phyloP scores from a whole-genome alignment of 2,888 invertebrate species.

The Rapana venosa region DNA sequence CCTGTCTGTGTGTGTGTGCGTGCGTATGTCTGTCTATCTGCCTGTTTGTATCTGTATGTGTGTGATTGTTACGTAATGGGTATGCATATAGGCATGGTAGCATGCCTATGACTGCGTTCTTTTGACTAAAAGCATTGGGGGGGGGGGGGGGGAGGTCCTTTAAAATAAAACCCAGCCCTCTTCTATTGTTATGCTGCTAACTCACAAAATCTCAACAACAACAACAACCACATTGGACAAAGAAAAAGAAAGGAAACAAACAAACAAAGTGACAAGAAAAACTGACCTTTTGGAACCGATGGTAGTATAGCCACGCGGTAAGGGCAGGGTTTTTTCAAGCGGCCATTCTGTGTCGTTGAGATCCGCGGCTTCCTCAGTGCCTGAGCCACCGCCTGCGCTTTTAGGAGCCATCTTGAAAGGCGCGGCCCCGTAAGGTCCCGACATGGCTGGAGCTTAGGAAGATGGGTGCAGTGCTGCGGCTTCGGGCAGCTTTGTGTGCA shows the following conservation, averaged over 20 bases:
- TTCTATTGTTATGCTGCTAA: not conserved
- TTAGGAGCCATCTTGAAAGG: slow-evolving; percentile 8
- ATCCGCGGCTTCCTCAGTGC: not conserved
- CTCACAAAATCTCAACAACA: not conserved
- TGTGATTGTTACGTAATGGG: too few relatives aligned
- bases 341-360: slow-evolving; percentile 32
- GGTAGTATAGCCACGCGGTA: slow-evolving; percentile 3
- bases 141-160: too few relatives aligned
- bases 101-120: too few relatives aligned
- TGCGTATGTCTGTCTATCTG: too few relatives aligned
- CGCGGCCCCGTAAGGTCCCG: slow-evolving; percentile 18
- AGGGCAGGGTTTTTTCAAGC: slow-evolving; percentile 20
- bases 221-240: not conserved
- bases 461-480: too few relatives aligned
- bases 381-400: not conserved
- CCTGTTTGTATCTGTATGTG: too few relatives aligned
- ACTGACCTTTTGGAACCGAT: slow-evolving; percentile 10
- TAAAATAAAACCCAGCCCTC: too few relatives aligned
- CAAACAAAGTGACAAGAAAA: not conserved
- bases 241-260: not conserved
- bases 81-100: too few relatives aligned
- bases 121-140: too few relatives aligned
- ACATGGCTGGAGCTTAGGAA: not conserved
- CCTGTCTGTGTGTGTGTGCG: too few relatives aligned
- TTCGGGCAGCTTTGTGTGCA: too few relatives aligned